A percentile compares a stretch with the other conserved stretches of the same genome.
Evolutionary conservation across 2,888 invertebrate species (phyloP).

Genomic region (Sinohyriopsis cumingii): DNA sequence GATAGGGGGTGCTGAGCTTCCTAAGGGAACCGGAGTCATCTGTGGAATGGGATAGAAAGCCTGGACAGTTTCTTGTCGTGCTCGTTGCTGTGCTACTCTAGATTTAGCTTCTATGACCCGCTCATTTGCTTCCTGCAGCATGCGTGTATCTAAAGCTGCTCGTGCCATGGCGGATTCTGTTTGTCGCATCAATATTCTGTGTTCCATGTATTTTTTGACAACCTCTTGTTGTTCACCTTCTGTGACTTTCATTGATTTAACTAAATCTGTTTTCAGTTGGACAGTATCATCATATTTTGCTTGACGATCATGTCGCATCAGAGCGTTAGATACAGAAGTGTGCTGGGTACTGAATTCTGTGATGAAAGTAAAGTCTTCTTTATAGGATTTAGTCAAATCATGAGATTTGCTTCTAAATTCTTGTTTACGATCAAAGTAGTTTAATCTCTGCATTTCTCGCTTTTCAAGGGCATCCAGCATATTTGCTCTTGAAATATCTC

Average conservation of each 20-base stretch:
- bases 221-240: slow-evolving; percentile 63
- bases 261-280: slow-evolving; percentile 38
- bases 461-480: slow-evolving; percentile 58
- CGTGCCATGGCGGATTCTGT: slow-evolving; percentile 64
- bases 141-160: slow-evolving; percentile 62
- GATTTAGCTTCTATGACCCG: slow-evolving; percentile 59
- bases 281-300: slow-evolving; percentile 57
- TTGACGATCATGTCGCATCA: slow-evolving; percentile 67
- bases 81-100: slow-evolving; percentile 63
- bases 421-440: slow-evolving; percentile 56
- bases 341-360: slow-evolving; percentile 68
- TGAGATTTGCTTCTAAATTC: slow-evolving; percentile 51
- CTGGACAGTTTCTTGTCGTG: slow-evolving; percentile 51
- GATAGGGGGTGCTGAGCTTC: slow-evolving; percentile 31
- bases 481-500: slow-evolving; percentile 55
- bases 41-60: slow-evolving; percentile 60
- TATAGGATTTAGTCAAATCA: slow-evolving; percentile 45
- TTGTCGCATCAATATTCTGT: slow-evolving; percentile 66
- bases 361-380: slow-evolving; percentile 61
- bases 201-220: slow-evolving; percentile 67
- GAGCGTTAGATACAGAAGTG: slow-evolving; percentile 69
- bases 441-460: slow-evolving; percentile 54
- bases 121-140: slow-evolving; percentile 67
- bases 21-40: slow-evolving; percentile 37
- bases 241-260: slow-evolving; percentile 40